Percentiles rank a stretch among this genome's conserved stretches.
These are phyloP conservation scores for Coregonus sp. DNA, from an alignment of 2,797 vertebrate genomes.

Conservation along the genomic window DNA sequence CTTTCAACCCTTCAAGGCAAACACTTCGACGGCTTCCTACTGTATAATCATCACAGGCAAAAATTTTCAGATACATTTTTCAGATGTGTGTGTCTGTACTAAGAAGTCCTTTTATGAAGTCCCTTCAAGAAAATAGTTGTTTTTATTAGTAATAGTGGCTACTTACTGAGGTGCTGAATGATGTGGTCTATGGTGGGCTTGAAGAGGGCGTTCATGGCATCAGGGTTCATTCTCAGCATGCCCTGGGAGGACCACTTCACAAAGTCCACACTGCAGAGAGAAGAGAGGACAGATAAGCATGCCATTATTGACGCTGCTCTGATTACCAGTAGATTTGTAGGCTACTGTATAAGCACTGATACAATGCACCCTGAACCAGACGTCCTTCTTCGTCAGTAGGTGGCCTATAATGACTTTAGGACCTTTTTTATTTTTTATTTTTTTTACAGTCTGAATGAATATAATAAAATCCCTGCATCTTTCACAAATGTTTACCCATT, in stretches of 20 bases:
- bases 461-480: not conserved
- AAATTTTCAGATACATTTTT: not conserved
- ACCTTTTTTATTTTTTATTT: no score
- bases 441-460: not conserved
- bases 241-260: constrained; percentile 99
- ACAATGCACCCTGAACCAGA: no score
- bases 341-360: not conserved
- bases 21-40: not conserved
- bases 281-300: constrained; percentile 9
- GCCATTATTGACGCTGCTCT: not conserved
- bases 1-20: not conserved
- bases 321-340: not conserved
- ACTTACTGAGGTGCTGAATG: constrained; percentile 91
- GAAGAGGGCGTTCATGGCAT: constrained; percentile 98
- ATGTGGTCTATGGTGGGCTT: constrained; percentile 98
- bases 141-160: not conserved
- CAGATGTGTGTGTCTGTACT: not conserved
- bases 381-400: not conserved
- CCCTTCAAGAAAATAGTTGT: not conserved
- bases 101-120: not conserved
- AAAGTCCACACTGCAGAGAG: constrained; percentile 88
- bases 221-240: constrained; percentile 97
- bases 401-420: constrained; percentile 1
- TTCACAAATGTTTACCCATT: not conserved
- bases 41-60: not conserved